A percentile compares a stretch with the other conserved stretches of the same genome.
Evolutionary conservation across 2,888 invertebrate genomes (phyloP).

Genomic region (Ptilodon capucinus): DNA sequence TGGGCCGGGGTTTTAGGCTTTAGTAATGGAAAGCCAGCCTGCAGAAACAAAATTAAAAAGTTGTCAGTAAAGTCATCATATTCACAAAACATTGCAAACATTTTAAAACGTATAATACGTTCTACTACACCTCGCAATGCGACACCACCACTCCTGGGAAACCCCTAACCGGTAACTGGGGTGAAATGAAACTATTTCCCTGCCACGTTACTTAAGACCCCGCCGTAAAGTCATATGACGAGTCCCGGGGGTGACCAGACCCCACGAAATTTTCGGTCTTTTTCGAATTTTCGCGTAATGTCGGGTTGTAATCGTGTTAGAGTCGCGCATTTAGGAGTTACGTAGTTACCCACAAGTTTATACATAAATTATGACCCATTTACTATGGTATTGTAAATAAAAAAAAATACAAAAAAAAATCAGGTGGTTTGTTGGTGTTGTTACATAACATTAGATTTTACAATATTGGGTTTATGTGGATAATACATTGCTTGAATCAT

Average conservation of each 20-base stretch:
- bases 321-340: not conserved
- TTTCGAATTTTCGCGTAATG: constrained; percentile 1
- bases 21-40: too few species aligned
- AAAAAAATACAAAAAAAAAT: too few species aligned
- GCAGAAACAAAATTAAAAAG: too few species aligned
- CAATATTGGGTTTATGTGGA: too few species aligned
- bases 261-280: constrained; percentile 16
- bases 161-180: constrained; percentile 22
- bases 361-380: too few species aligned
- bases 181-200: constrained; percentile 49
- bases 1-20: too few species aligned
- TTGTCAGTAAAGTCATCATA: not conserved
- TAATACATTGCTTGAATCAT: too few species aligned
- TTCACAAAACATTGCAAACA: not conserved
- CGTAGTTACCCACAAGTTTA: too few species aligned
- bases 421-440: too few species aligned
- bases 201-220: constrained; percentile 43
- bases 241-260: constrained; percentile 36
- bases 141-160: not conserved
- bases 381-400: too few species aligned
- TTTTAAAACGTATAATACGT: not conserved
- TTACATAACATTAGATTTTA: too few species aligned
- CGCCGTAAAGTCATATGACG: constrained; percentile 44
- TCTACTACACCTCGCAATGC: not conserved
- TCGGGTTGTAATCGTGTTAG: not conserved